Evolutionary conservation across 2,113 vertebrate genomes (phyloP), one percentile per base, ranked within the genome.

Genomic region (Pleuronectes platessa): DNA sequence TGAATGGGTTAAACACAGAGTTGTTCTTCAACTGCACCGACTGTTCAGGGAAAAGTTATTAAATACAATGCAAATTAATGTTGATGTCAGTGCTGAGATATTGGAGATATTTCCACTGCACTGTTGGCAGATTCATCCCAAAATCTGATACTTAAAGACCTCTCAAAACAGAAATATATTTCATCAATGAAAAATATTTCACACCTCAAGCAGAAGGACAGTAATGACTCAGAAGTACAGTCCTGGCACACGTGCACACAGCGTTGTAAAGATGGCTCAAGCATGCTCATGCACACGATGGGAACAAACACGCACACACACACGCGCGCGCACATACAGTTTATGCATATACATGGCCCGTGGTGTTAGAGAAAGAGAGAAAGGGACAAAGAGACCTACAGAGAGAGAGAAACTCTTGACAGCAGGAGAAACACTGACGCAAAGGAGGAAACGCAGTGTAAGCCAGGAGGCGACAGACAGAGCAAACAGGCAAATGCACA

Each of bases 381-480:
- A 81, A 83, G 74, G 27, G 74, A 88, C 72, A 78, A 81, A 83
- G 79, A 53, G 76, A 91, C 92, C 92, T 92, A 92, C 91, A 93
- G 91, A 92, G 54, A 93, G 78, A 91, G 92, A 89, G 84, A 92
- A 90, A 92, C 88, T 91, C 90, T 93, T 93, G 92, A 92, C 92
- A 93, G 91, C 92, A 86, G 78, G 91, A 90, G 83, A 92, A 88
- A 91, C 92, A 93, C 92, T 93, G 86, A 88, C 70, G 72, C 72
- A 68, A 67, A 91, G 84, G 89, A 91, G 81, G 76, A 87, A 67
- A 82, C 86, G 82, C 79, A 49, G 69, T 13, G 11, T 90, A 78
- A 92, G 87, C 89, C 23, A 68, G 61, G 86, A 81, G 83, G 71
- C 7, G 58, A 81, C 79, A 35, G 77, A 88, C 60, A 73, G 42